phyloP scores from a whole-genome alignment of 2,888 invertebrate species.

The Himalopsyche tibetana region DNA sequence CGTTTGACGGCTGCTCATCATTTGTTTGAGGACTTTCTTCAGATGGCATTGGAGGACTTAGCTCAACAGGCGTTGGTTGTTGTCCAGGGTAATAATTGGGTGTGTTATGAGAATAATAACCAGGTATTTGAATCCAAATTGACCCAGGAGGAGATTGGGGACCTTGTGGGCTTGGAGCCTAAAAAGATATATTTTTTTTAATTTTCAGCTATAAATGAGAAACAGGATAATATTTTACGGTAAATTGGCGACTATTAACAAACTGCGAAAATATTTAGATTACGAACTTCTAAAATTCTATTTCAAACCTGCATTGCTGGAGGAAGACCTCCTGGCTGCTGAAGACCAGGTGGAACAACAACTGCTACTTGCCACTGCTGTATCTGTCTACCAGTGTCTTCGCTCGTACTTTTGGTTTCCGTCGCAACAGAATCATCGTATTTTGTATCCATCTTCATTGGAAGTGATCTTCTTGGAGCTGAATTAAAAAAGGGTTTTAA shows the following conservation, averaged over 20 bases:
- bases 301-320: conserved; percentile 57
- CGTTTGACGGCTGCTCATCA: conserved; percentile 48
- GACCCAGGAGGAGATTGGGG: conserved; percentile 64
- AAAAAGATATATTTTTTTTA: not conserved
- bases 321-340: conserved; percentile 59
- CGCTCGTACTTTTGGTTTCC: not conserved
- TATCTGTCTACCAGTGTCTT: conserved; percentile 63
- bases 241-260: no score
- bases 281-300: not conserved
- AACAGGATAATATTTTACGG: not conserved
- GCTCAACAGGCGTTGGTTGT: conserved; percentile 26
- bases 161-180: conserved; percentile 6
- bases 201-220: not conserved
- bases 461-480: not conserved
- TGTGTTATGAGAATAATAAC: conserved; percentile 49
- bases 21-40: conserved; percentile 31
- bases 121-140: conserved; percentile 67
- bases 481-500: not conserved
- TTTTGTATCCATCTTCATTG: not conserved
- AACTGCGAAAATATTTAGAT: not conserved
- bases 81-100: not conserved
- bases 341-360: conserved; percentile 65
- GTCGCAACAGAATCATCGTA: not conserved
- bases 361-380: conserved; percentile 68
- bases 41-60: not conserved